phyloP scores from a whole-genome alignment of 2,888 invertebrate genomes.

The Cylindroiulus punctatus region DNA sequence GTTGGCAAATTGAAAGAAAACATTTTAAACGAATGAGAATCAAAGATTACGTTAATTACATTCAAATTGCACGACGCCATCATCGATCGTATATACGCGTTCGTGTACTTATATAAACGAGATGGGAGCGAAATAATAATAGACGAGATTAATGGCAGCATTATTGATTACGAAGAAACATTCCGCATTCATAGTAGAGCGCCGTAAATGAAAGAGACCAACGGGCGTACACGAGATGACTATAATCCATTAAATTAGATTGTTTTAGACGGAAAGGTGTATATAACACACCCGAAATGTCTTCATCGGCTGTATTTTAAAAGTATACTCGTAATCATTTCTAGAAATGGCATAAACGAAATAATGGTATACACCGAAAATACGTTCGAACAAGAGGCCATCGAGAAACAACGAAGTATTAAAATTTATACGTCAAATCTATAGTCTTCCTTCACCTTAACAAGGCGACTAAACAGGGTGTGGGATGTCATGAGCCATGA shows the following conservation, averaged over 20 bases:
- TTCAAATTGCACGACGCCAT: background rate
- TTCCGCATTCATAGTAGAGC: background rate
- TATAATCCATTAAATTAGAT: slow-evolving; percentile 29
- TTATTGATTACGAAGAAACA: background rate
- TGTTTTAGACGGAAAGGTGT: slow-evolving; percentile 14
- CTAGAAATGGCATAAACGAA: too few species aligned
- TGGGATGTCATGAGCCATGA: too few species aligned
- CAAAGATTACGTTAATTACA: slow-evolving; percentile 34
- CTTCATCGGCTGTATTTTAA: background rate
- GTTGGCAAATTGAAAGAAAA: slow-evolving; percentile 16
- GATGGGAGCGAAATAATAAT: too few species aligned
- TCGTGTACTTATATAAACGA: background rate
- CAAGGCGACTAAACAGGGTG: too few species aligned
- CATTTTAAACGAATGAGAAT: slow-evolving; percentile 32
- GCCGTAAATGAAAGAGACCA: background rate
- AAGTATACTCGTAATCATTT: background rate
- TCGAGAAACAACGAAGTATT: too few species aligned
- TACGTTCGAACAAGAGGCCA: too few species aligned
- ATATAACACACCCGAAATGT: background rate
- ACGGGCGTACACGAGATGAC: background rate
- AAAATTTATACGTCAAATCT: too few species aligned
- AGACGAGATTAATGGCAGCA: background rate
- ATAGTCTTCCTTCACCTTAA: too few species aligned
- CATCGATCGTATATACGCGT: background rate
- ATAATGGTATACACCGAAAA: too few species aligned